Base-by-base conservation (phyloP, 2,888 invertebrate genomes). In the Diadromus collaris region DNA sequence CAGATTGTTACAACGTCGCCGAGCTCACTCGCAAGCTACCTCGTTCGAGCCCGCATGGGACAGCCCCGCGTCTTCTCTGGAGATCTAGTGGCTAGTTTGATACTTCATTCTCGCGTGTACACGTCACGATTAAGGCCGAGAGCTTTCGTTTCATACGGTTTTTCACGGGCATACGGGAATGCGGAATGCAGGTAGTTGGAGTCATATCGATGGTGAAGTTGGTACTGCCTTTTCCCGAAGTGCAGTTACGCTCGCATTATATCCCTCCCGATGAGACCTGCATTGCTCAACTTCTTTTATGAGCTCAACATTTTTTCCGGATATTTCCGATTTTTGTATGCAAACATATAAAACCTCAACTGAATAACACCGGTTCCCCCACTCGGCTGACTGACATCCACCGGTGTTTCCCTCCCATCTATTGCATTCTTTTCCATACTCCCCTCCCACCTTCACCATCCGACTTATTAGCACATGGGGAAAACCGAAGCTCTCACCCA, bases 211-310 rank as follows among this genome's bases (percentile, higher is more conserved):
- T 51, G 2, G 54, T 58, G 74, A 71, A 34, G 75, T 67, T 29
- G 46, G 24, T 34, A 67, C 29, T 34, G 19, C 51, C 61, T 29
- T 60, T 68, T 58, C 75, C 51, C 41, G 19, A 58, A 48, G 21
- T 44, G 29, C 48, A 46, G 13, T 13, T 54, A 65, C 29, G 27
- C 51, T 27, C 56, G 29, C 6, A 13, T 29, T 54, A 68, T 67
- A 44, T 64, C 34, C 24, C 32, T 64, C 65, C n/a, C 54, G 44
- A 54, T 61, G 70, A 32, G 32, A 24, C 34, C 16, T 27, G 74
- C 67, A 76, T 76, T 74, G 74, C 74, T 67, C 51, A 69, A 72
- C 58, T 69, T 61, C 65, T 81, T 78, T 73, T 29, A 19, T 21
- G 27, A 74, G 44, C 68, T 70, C 63, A 34, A 65, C 24, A 67